Evolutionary conservation across 2,113 vertebrate species (phyloP), one percentile per base, ranked within the genome.

Genomic region (Todiramphus chloris): DNA sequence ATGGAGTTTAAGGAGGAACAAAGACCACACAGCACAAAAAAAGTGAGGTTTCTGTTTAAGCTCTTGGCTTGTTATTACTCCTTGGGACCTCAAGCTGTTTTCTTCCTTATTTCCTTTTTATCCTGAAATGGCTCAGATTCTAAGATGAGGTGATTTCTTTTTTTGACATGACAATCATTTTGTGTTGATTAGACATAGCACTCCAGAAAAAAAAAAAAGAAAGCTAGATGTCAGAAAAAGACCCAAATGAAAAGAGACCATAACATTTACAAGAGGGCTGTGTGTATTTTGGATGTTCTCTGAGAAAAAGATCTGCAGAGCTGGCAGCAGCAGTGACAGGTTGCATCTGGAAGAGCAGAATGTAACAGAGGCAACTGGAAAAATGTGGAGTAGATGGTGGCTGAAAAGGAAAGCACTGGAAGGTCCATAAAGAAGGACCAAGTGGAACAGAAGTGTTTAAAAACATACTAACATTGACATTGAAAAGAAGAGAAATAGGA

Each of bases 41-140:
- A 96, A 92, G 81, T 48, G 44, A 91, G 31, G 27, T 25, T 94
- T 93, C 43, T 93, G 18, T 78, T 64, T 74, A 81, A 91, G 43
- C n/a, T 59, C 7, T 77, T 87, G 37, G 37, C 67, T 55, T 90
- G 16, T 30, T 77, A 15, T 74, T 28, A 68, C 43, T 83, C 53
- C 64, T 84, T 76, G 64, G 46, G 56, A 91, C 56, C 56, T 68
- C 66, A 53, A 64, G 44, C 10, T 86, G 41, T 72, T 92, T 89
- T 81, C 41, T 78, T 64, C 43, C 8, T 33, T 59, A 31, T 64
- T 94, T 84, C 0, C 25, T 83, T 93, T 89, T 83, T 81, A 37
- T 63, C 43, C 48, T 81, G 33, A 90, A 79, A 73, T 35, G 11
- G 27, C 60, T 84, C 37, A 25, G 24, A 44, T 79, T 91, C 23